Evolutionary conservation across 2,888 invertebrate genomes (phyloP), one percentile per base, ranked within the genome.

Genomic region (Drosophila paramelanica): DNA sequence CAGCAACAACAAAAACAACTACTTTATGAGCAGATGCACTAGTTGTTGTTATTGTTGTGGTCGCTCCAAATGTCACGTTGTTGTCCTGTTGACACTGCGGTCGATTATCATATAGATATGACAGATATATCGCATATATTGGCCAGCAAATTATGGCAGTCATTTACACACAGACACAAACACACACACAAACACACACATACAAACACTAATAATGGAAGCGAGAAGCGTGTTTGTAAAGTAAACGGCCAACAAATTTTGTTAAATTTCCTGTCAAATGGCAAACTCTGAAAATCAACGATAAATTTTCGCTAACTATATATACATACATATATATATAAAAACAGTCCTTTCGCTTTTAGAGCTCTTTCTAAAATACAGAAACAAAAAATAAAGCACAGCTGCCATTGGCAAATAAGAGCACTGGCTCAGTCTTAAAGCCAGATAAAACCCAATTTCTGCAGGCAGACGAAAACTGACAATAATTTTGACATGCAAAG

Each of bases 21-120:
- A 41, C 57, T 65, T 52, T 27, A 39, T 57, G 10, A 23, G 13
- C 42, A 52, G 67, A 31, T 73, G 71, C 59, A 36, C 36, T 50
- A 51, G 56, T 39, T 70, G 66, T 50, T 73, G 73, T 66, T 60
- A 57, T 10, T 76, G 68, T 51, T 74, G 69, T 49, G 56, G 43
- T 45, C 61, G 49, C 45, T 57, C 50, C 57, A 75, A 75, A 65
- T 67, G 61, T 50, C 53, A 66, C 25, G 57, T 61, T 68, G 66
- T 58, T 69, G 69, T 58, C 57, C 67, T 72, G 78, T 80, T 80
- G 78, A 82, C 82, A 72, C 49, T 83, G 82, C 67, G 82, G 79
- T 82, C 81, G 85, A 82, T 83, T 82, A 85, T 85, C 74, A 56
- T 58, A 66, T 55, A 77, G 81, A 75, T 79, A 65, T 73, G 70